Evolutionary conservation across 2,888 invertebrate species (phyloP), one percentile per base, ranked within the genome.

Genomic region (Ecdyonurus torrentis): DNA sequence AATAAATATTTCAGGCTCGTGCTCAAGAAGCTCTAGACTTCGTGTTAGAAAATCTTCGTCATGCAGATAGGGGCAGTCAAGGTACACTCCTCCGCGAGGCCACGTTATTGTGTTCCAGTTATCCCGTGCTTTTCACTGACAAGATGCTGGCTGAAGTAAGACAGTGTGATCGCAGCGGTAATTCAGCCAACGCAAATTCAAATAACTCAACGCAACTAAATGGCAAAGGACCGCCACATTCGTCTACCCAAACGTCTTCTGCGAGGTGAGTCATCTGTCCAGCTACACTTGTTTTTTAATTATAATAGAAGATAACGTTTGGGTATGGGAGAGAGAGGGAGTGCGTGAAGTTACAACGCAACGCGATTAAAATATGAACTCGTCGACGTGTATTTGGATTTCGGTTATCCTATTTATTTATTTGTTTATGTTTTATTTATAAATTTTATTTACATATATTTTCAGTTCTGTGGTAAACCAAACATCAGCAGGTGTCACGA

Each of bases 1-100:
- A n/a, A n/a, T n/a, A n/a, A n/a, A n/a, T n/a, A n/a, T 71, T 73
- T 55, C 70, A 89, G 88, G 87, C 87, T 66, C 83, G 85, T 64
- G 92, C 89, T 0, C 86, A 87, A 71, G 87, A 87, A 70, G 89
- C 90, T 5, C 74, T 92, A 67, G 86, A 87, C 75, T 91, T 89
- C 75, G 85, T 92, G 64, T 79, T 91, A 68, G 85, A 86, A 71
- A 83, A 86, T 69, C 77, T 91, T 68, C 80, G 83, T 63, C 79
- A 80, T 67, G 85, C 84, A 5, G 90, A 89, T 73, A 79, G 86
- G 68, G 81, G 82, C 52, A 83, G 84, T 65, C 87, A 91, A 72
- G 84, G 86, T 52, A 82, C 86, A 25, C 76, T 92, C 66, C 76
- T 92, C 70, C 82, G 87, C 65, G 91, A 91, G 73, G 88, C 91